Conservation (phyloP, 2,888 invertebrate genomes). For the Temnothorax unifasciatus region DNA sequence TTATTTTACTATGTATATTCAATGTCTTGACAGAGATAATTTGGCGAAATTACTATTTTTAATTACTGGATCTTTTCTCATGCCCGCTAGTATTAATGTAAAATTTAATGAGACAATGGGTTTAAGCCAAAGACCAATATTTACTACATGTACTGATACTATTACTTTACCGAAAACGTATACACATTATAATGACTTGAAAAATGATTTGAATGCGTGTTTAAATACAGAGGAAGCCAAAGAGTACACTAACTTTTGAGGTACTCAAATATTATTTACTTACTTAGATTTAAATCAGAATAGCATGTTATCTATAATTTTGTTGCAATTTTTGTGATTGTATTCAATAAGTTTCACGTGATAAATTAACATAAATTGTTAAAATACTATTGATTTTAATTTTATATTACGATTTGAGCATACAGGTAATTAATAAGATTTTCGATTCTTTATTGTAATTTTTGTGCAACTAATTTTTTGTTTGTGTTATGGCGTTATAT, state of each 20-base stretch:
- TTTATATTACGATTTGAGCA: neutral
- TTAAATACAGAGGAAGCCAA: neutral
- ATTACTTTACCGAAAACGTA: neutral
- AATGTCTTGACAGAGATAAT: constrained; percentile 14
- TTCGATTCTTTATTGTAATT: neutral
- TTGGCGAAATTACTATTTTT: neutral
- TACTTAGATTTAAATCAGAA: neutral
- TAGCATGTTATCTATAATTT: neutral
- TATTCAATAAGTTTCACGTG: neutral
- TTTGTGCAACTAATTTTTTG: neutral
- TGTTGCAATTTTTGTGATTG: neutral
- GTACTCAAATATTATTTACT: neutral
- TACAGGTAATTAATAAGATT: neutral
- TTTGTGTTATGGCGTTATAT: neutral
- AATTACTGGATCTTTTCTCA: constrained; percentile 24
- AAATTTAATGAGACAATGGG: constrained; percentile 17
- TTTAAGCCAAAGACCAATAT: constrained; percentile 13
- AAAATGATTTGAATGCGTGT: constrained; percentile 9
- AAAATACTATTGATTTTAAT: neutral
- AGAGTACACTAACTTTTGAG: neutral
- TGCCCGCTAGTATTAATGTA: neutral
- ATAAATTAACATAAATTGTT: neutral
- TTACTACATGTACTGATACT: constrained; percentile 23
- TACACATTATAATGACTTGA: neutral
- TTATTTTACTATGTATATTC: constrained; percentile 31